Evolutionary conservation across 1,140 invertebrate genomes (phyloP), one percentile per base, ranked within the genome.

Genomic region (Zaprionus inermis): DNA sequence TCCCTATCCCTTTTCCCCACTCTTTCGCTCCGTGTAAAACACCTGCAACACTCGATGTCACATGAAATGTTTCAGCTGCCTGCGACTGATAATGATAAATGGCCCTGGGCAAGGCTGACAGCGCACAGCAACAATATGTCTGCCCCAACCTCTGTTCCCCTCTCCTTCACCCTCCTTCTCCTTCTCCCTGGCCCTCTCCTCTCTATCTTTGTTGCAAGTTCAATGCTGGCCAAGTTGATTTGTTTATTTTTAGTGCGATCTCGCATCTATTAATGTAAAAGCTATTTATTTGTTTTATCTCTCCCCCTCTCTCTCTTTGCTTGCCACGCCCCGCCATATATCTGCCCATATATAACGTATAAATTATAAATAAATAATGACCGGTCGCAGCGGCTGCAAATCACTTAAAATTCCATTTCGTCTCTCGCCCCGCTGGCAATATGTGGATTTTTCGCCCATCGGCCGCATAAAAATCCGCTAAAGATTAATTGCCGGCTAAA

Each of bases 331-430:
- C 38, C 46, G 24, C 44, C 4, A 22, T 46, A 46, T 46, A 46
- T 12, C 18, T 49, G 38, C n/a, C 38, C n/a, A 49, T 49, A 49
- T 49, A 49, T 49, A 11, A 20, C 49, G 61, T 55, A 61, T 79
- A 55, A 52, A 69, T 70, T 70, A 56, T 69, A 88, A 74, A 83
- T 86, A 86, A 80, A 88, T 88, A 79, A 88, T 86, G 83, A 65
- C 66, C 72, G 32, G 49, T 24, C 67, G n/a, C 59, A 58, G 68
- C 30, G 55, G 68, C 68, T 71, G 79, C 83, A 80, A 88, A 88
- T 88, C 84, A 78, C 83, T 89, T 88, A 88, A 88, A 89, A 88
- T 88, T 83, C 84, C 83, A 79, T 55, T 73, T 20, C 41, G 7
- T 18, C 41, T 46, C 41, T 3, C 60, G n/a, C 5, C 68, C 59